Conservation (phyloP, 2,888 invertebrate species). For the Helleia helle region DNA sequence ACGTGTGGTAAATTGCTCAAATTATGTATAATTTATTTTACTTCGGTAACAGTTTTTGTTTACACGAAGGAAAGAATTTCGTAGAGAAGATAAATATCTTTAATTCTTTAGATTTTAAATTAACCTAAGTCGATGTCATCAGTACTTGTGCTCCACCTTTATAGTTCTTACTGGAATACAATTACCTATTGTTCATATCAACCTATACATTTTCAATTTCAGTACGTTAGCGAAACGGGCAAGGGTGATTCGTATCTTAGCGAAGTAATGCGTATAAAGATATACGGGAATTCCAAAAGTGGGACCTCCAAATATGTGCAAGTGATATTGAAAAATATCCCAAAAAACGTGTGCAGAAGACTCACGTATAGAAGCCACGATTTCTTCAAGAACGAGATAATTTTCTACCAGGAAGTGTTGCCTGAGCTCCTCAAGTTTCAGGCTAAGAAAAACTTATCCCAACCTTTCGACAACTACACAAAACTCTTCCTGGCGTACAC, state of each 20-base stretch:
- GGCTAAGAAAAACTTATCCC: constrained; percentile 37
- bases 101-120: too few species aligned
- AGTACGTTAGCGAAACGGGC: constrained; percentile 57
- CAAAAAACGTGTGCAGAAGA: constrained; percentile 74
- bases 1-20: too few species aligned
- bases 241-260: constrained; percentile 84
- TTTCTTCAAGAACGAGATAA: constrained; percentile 81
- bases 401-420: constrained; percentile 75
- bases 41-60: too few species aligned
- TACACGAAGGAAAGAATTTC: too few species aligned
- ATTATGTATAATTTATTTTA: too few species aligned
- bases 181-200: too few species aligned
- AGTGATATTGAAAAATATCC: constrained; percentile 79
- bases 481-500: constrained; percentile 54
- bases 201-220: too few species aligned
- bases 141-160: too few species aligned
- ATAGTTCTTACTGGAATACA: too few species aligned
- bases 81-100: too few species aligned
- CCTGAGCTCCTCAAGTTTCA: constrained; percentile 60
- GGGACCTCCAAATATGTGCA: constrained; percentile 46
- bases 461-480: constrained; percentile 67
- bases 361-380: constrained; percentile 78
- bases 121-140: too few species aligned
- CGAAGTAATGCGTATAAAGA: constrained; percentile 73
- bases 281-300: constrained; percentile 59